A percentile compares a stretch with the other conserved stretches of the same genome.
phyloP scores from a whole-genome alignment of 2,113 vertebrate genomes.

The Mastomys coucha region DNA sequence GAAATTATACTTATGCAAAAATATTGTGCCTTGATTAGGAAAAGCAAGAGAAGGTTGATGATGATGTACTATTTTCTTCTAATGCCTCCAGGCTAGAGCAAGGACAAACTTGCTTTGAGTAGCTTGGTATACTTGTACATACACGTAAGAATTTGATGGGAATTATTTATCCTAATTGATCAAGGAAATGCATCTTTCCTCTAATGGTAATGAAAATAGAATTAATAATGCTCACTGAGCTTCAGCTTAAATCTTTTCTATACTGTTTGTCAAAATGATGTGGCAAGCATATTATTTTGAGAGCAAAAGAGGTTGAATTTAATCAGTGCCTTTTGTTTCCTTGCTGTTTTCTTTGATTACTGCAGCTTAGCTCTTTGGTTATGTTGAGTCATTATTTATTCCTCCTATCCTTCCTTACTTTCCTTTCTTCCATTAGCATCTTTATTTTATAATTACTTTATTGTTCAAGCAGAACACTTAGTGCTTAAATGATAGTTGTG shows the following conservation, averaged over 20 bases:
- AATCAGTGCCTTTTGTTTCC: conserved; percentile 81
- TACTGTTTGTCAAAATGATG: conserved; percentile 35
- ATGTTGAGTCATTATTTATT: conserved; percentile 70
- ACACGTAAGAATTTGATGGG: neutral
- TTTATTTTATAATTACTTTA: conserved; percentile 78
- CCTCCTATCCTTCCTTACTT: conserved; percentile 43
- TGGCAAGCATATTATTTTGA: conserved; percentile 56
- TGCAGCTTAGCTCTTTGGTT: conserved; percentile 66
- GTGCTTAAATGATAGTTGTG: conserved; percentile 68
- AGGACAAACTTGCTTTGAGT: conserved; percentile 39
- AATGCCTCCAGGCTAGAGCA: conserved; percentile 42
- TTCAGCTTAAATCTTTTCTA: conserved; percentile 33
- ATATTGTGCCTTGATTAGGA: neutral
- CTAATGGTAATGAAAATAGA: conserved; percentile 57
- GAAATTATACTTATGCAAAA: conserved; percentile 7
- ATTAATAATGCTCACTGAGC: conserved; percentile 47
- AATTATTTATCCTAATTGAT: conserved; percentile 61
- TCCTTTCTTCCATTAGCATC: conserved; percentile 77
- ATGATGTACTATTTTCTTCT: neutral
- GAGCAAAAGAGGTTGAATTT: conserved; percentile 75
- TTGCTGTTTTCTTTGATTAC: conserved; percentile 78
- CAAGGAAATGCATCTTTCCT: conserved; percentile 44
- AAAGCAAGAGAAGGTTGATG: neutral
- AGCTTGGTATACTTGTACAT: neutral
- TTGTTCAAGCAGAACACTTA: conserved; percentile 60